A percentile compares a stretch with the other conserved stretches of the same genome.
Evolutionary conservation across 2,888 invertebrate genomes (phyloP).

Genomic region (Cheilosia impressa): DNA sequence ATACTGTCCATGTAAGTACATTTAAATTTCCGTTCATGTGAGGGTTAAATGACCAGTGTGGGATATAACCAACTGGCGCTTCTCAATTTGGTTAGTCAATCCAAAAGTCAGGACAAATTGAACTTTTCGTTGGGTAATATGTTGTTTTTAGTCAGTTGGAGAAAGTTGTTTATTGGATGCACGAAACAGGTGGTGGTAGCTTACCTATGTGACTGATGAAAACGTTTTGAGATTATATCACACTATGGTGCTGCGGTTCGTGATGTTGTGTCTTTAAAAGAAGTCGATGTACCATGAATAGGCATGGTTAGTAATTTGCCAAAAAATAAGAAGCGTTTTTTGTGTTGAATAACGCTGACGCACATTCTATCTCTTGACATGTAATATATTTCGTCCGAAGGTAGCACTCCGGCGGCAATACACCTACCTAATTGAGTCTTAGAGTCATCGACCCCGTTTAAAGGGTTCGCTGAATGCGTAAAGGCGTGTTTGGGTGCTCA

Average conservation of each 20-base stretch:
- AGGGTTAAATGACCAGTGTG: conserved; percentile 18
- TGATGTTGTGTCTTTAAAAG: background rate
- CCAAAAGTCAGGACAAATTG: conserved; percentile 44
- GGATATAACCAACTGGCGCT: background rate
- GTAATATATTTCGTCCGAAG: background rate
- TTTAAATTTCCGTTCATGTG: no score
- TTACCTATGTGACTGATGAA: background rate
- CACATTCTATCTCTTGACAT: conserved; percentile 1
- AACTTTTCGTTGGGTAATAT: conserved; percentile 57
- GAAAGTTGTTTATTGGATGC: conserved; percentile 36
- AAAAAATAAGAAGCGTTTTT: background rate
- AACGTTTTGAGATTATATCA: conserved; percentile 45
- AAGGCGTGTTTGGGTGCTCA: background rate
- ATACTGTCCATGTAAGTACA: no score
- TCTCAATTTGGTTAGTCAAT: conserved; percentile 31
- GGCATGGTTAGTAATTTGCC: background rate
- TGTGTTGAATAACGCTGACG: conserved; percentile 2
- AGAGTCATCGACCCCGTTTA: conserved; percentile 32
- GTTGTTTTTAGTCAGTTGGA: conserved; percentile 46
- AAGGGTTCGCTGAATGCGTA: background rate
- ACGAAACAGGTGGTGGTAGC: conserved; percentile 37
- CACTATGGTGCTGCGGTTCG: background rate
- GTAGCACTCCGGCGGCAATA: background rate
- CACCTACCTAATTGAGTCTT: conserved; percentile 8
- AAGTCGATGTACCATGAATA: background rate